phyloP scores from a whole-genome alignment of 2,113 vertebrate species.

The Ceratotherium simum region DNA sequence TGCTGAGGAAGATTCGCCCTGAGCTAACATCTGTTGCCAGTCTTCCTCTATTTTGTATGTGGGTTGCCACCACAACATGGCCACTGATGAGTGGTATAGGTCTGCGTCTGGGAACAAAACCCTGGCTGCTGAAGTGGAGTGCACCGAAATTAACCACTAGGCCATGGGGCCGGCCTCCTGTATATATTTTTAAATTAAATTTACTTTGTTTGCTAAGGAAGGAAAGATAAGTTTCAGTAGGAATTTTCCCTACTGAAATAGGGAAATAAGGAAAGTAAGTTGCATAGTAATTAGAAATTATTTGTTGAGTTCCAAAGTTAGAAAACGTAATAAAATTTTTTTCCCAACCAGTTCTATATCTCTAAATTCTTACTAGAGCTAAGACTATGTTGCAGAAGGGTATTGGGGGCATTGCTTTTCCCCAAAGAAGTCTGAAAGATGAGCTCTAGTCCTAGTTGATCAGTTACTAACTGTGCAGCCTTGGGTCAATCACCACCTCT shows the following conservation, averaged over 20 bases:
- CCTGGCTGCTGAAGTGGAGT: no score
- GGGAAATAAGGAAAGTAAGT: slow-evolving; percentile 13
- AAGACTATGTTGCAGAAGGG: neutral
- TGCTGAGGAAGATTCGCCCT: no score
- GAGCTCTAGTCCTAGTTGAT: neutral
- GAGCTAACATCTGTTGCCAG: no score
- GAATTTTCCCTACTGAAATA: neutral
- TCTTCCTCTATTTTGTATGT: no score
- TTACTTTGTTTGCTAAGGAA: slow-evolving; percentile 41
- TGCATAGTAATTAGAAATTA: slow-evolving; percentile 12
- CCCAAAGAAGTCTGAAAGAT: neutral
- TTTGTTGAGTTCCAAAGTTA: slow-evolving; percentile 19
- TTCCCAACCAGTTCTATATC: neutral
- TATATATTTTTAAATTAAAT: slow-evolving; percentile 41
- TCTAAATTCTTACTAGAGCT: slow-evolving; percentile 35
- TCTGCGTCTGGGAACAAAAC: no score
- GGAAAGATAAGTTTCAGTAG: slow-evolving; percentile 15
- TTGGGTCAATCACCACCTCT: neutral
- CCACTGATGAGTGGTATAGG: no score
- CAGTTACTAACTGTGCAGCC: neutral
- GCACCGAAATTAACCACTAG: no score
- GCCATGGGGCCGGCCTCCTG: neutral
- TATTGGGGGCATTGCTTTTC: neutral
- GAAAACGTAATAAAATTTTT: neutral
- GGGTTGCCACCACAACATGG: no score